phyloP scores from a whole-genome alignment of 2,113 vertebrate species.

The Parotia lawesii region DNA sequence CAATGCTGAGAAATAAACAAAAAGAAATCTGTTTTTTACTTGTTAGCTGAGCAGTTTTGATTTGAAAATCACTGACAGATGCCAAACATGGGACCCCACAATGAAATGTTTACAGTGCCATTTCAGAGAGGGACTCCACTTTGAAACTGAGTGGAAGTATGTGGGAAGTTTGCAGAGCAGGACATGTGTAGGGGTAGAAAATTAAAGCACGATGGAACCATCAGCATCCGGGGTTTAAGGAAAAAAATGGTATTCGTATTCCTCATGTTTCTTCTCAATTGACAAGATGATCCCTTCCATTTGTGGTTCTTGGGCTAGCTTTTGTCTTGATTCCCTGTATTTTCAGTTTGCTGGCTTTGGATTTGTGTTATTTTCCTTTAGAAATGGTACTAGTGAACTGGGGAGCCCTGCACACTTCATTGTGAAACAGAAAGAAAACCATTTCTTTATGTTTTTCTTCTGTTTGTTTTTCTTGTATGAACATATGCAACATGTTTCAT shows the following conservation, averaged over 20 bases:
- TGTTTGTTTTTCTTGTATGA: background rate
- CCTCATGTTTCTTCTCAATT: conserved; percentile 50
- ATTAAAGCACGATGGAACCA: conserved; percentile 49
- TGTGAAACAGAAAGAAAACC: background rate
- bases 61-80: conserved; percentile 53
- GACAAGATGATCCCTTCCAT: conserved; percentile 51
- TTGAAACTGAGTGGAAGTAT: conserved; percentile 48
- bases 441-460: background rate
- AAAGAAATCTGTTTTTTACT: conserved; percentile 35
- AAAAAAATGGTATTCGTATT: conserved; percentile 43
- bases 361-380: conserved; percentile 5
- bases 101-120: conserved; percentile 46
- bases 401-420: background rate
- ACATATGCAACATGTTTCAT: background rate
- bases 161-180: conserved; percentile 13
- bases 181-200: conserved; percentile 17
- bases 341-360: conserved; percentile 19
- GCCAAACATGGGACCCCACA: conserved; percentile 12
- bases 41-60: conserved; percentile 34
- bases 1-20: conserved; percentile 24
- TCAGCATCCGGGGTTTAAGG: conserved; percentile 4
- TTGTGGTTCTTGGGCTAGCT: conserved; percentile 42
- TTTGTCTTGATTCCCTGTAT: conserved; percentile 45
- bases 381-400: background rate
- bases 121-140: conserved; percentile 37